Conservation (phyloP, 64 coral and sea anemone genomes). For the Anthopleura sola region DNA sequence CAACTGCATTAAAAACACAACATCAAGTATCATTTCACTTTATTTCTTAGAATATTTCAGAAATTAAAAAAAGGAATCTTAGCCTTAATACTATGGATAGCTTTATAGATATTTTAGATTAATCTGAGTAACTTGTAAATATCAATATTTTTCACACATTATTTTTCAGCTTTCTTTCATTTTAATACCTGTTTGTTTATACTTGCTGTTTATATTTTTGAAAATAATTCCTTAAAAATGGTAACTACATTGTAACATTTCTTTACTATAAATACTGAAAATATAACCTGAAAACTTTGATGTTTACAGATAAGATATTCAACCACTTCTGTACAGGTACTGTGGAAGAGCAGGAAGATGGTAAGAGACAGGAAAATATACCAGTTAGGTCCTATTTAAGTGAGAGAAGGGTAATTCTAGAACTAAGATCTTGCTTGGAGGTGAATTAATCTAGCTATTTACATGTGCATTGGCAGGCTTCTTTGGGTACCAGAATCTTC, state of each 20-base stretch:
- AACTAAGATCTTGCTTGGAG: too few relatives aligned
- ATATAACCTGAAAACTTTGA: constrained; percentile 20
- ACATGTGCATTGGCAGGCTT: too few relatives aligned
- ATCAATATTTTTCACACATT: not conserved
- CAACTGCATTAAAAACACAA: too few relatives aligned
- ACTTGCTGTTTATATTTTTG: constrained; percentile 5
- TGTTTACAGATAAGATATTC: not conserved
- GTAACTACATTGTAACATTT: constrained; percentile 21
- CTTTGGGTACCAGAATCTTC: too few relatives aligned
- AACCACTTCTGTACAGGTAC: not conserved
- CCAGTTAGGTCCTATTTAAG: too few relatives aligned
- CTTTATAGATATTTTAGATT: constrained; percentile 7
- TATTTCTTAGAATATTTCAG: constrained; percentile 4
- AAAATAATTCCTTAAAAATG: constrained; percentile 44
- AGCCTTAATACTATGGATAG: not conserved
- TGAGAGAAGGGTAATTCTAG: too few relatives aligned
- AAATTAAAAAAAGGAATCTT: not conserved
- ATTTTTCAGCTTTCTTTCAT: constrained; percentile 22
- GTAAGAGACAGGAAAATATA: not conserved
- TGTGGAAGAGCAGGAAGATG: not conserved
- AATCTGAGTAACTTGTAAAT: constrained; percentile 12
- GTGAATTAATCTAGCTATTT: too few relatives aligned
- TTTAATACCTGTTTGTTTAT: constrained; percentile 1
- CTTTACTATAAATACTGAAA: constrained; percentile 33
- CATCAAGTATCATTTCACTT: constrained; percentile 1